These are phyloP conservation scores for Gavia stellata DNA, from an alignment of 2,113 vertebrate genomes.

Conservation along the genomic window DNA sequence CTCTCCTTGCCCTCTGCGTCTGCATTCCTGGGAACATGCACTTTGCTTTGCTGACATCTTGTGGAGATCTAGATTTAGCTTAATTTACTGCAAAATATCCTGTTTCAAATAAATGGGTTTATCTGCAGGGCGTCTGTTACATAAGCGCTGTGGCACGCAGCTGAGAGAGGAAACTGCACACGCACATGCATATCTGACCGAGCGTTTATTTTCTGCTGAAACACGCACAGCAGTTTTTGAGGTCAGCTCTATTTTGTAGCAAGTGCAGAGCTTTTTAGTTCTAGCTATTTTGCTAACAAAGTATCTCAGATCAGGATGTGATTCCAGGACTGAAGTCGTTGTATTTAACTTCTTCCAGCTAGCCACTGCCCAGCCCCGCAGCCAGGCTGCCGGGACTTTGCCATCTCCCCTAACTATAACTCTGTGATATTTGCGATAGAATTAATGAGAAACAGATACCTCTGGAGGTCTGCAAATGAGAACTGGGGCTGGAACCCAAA, in stretches of 20 bases:
- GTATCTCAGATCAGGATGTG: not conserved
- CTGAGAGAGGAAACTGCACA: not conserved
- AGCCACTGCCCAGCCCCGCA: not conserved
- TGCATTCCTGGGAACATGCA: not conserved
- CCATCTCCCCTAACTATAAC: not conserved
- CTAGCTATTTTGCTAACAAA: not conserved
- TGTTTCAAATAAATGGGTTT: not conserved
- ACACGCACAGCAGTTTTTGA: not conserved
- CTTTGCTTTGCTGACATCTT: constrained; percentile 64
- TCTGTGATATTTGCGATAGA: not conserved
- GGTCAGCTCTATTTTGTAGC: not conserved
- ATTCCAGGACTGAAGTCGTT: not conserved
- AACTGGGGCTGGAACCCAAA: not conserved
- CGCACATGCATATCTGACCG: not conserved
- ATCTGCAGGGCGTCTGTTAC: not conserved
- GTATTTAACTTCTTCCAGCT: not conserved
- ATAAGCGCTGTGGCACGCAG: not conserved
- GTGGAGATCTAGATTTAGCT: constrained; percentile 39
- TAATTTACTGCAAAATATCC: not conserved
- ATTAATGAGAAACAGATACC: not conserved
- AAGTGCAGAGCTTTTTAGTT: not conserved
- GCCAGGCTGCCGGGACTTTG: not conserved
- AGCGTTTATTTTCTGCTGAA: not conserved
- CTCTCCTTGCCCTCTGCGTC: not conserved
- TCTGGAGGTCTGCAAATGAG: not conserved